phyloP scores from a whole-genome alignment of 2,888 invertebrate genomes.

The Oscheius onirici region DNA sequence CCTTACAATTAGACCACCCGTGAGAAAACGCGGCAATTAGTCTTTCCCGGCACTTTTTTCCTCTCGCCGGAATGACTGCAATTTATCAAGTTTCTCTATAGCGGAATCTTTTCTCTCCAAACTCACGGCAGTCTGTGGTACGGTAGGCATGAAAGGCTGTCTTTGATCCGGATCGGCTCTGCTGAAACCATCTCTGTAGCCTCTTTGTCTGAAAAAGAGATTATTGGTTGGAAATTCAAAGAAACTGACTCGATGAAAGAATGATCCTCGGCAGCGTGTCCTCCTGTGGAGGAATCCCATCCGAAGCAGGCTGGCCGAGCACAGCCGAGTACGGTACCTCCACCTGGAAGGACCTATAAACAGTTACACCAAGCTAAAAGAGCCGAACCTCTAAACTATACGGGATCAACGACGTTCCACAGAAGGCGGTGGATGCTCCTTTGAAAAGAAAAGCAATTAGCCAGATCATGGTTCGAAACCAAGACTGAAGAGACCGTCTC shows the following conservation, averaged over 20 bases:
- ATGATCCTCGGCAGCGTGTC: background rate
- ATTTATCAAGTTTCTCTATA: background rate
- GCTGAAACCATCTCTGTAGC: constrained; percentile 4
- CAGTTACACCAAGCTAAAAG: background rate
- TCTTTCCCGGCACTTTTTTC: constrained; percentile 6
- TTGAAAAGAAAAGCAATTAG: background rate
- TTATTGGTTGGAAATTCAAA: background rate
- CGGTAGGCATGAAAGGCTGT: background rate
- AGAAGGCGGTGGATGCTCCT: constrained; percentile 4
- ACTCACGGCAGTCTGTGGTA: constrained; percentile 5
- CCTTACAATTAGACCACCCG: background rate
- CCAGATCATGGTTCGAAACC: background rate
- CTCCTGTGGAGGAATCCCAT: constrained; percentile 10
- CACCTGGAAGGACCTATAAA: constrained; percentile 20
- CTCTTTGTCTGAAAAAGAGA: background rate
- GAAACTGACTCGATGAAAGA: background rate
- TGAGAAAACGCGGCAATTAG: background rate
- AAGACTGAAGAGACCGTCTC: background rate
- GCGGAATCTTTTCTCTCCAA: background rate
- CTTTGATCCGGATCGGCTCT: background rate
- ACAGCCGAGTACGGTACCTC: constrained; percentile 23
- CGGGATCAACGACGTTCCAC: constrained; percentile 22
- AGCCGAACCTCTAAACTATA: constrained; percentile 16
- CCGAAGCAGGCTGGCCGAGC: constrained; percentile 26
- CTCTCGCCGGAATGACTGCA: background rate